Conservation (phyloP, 2,113 vertebrate genomes). For the Anolis sagrei region DNA sequence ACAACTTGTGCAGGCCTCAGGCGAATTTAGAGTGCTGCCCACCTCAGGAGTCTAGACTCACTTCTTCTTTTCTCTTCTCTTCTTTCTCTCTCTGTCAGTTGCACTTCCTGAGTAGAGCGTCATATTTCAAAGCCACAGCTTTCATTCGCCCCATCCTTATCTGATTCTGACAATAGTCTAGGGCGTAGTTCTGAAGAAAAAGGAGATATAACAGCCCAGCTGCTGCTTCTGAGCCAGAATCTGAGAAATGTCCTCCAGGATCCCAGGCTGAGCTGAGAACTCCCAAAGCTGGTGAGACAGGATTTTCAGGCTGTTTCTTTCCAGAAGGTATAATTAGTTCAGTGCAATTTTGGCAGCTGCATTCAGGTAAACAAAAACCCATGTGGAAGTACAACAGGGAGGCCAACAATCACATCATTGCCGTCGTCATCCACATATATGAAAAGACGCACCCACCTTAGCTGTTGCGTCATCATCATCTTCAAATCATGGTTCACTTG, state of each 20-base stretch:
- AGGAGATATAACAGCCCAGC: background rate
- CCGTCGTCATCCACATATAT: background rate
- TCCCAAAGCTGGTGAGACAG: constrained; percentile 32
- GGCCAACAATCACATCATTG: background rate
- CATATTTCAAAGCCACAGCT: constrained; percentile 38
- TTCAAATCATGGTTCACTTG: background rate
- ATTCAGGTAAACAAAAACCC: constrained; percentile 2
- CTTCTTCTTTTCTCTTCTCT: background rate
- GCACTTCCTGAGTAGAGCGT: background rate
- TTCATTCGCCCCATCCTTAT: background rate
- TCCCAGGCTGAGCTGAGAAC: background rate
- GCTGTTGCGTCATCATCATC: background rate
- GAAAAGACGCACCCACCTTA: background rate
- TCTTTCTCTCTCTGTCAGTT: constrained; percentile 20
- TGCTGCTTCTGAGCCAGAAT: background rate
- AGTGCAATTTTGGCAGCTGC: background rate
- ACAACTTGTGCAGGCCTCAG: background rate
- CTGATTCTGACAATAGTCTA: constrained; percentile 28
- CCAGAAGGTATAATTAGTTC: constrained; percentile 22
- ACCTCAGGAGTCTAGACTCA: constrained; percentile 1
- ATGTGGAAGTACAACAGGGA: background rate
- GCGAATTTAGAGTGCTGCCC: background rate
- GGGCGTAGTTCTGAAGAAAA: constrained; percentile 16
- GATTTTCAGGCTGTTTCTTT: constrained; percentile 9
- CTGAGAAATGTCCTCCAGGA: constrained; percentile 10